phyloP scores from a whole-genome alignment of 92 coral and sea anemone species.

The Epizoanthus scotinus region DNA sequence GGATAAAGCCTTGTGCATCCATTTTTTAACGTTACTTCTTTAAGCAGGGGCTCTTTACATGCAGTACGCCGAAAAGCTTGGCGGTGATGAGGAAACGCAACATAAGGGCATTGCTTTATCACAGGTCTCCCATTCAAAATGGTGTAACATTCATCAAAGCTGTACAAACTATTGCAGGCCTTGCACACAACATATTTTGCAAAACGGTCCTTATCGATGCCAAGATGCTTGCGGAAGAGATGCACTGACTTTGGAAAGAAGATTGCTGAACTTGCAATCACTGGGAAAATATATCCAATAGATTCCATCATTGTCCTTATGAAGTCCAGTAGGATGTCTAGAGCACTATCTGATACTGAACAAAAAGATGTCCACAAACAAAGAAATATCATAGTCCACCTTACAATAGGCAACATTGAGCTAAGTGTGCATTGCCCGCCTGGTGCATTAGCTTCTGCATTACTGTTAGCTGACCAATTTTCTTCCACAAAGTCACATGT shows the following conservation, averaged over 20 bases:
- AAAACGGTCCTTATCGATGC: constrained; percentile 61
- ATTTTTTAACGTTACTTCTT: constrained; percentile 52
- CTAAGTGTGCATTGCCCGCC: background rate
- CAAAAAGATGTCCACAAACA: constrained; percentile 73
- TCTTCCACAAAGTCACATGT: constrained; percentile 49
- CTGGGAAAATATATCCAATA: constrained; percentile 44
- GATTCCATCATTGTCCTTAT: constrained; percentile 50
- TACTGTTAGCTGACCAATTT: background rate
- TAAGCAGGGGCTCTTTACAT: constrained; percentile 57
- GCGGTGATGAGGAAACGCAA: constrained; percentile 57
- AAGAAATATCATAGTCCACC: constrained; percentile 47
- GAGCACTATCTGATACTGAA: constrained; percentile 65
- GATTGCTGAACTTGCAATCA: constrained; percentile 44
- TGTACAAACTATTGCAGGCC: constrained; percentile 58
- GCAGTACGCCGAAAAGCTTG: constrained; percentile 54
- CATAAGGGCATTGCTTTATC: constrained; percentile 41
- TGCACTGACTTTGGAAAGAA: background rate
- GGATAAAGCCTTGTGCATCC: constrained; percentile 60
- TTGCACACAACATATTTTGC: constrained; percentile 69
- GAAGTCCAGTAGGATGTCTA: constrained; percentile 47
- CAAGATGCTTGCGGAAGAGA: constrained; percentile 42
- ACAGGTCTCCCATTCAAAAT: constrained; percentile 37
- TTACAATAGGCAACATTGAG: constrained; percentile 34
- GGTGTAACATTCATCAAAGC: constrained; percentile 57
- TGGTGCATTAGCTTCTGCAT: constrained; percentile 29